Conservation (phyloP, 2,797 vertebrate species). For the Emydoidea blandingii region DNA sequence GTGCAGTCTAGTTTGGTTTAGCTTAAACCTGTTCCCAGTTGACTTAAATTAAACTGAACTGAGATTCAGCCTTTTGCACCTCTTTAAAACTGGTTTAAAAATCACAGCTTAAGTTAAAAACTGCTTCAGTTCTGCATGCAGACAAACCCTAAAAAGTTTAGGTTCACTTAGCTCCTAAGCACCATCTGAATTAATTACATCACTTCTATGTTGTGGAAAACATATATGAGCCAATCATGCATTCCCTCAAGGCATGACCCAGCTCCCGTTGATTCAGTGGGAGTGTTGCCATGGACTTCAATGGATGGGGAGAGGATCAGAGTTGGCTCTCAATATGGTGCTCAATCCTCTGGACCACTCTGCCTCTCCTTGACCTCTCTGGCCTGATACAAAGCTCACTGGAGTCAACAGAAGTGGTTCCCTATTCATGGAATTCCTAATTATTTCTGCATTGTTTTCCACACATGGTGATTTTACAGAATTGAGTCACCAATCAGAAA, state of each 20-base stretch:
- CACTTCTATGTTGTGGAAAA: neutral
- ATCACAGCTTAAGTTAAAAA: neutral
- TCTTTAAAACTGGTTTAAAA: neutral
- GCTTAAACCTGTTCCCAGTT: neutral
- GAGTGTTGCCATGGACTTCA: neutral
- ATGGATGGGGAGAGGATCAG: neutral
- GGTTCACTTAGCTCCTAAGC: neutral
- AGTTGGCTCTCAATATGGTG: neutral
- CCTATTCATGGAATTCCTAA: neutral
- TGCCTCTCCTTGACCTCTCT: neutral
- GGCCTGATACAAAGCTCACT: neutral
- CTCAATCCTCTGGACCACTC: neutral
- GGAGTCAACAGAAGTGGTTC: neutral
- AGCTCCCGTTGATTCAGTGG: neutral
- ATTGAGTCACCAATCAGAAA: fast-evolving
- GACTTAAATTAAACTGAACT: neutral
- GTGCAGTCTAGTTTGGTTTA: neutral
- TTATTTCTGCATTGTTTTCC: fast-evolving
- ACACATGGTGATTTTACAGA: neutral
- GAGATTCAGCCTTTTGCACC: neutral
- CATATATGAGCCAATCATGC: neutral
- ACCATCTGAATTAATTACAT: neutral
- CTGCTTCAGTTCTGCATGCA: neutral
- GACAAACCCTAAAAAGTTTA: neutral
- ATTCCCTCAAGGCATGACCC: neutral